A percentile compares a stretch with the other conserved stretches of the same genome.
Conservation (phyloP, 2,888 invertebrate species). For the Thecocarcelia acutangulata region DNA sequence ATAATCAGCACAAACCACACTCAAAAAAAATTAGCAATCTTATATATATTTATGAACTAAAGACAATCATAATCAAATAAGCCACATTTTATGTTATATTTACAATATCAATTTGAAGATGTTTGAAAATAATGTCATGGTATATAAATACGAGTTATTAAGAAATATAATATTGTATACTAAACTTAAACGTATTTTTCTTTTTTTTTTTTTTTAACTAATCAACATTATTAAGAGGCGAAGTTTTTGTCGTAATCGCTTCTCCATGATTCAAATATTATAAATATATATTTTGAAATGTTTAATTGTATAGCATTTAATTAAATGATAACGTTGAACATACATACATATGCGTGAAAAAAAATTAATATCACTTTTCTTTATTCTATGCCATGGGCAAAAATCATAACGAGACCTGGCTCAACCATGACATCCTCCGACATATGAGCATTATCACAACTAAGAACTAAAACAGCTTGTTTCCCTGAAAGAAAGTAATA, state of each 20-base stretch:
- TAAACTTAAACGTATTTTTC: slow-evolving; percentile 8
- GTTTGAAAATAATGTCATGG: slow-evolving; percentile 39
- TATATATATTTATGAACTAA: slow-evolving; percentile 14
- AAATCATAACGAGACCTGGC: slow-evolving; percentile 98
- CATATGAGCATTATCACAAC: slow-evolving; percentile 97
- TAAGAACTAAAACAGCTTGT: slow-evolving; percentile 96
- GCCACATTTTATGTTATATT: slow-evolving; percentile 33
- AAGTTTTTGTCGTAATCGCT: slow-evolving; percentile 34
- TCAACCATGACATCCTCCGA: slow-evolving; percentile 97
- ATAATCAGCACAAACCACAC: slow-evolving; percentile 21
- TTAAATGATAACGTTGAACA: slow-evolving; percentile 58
- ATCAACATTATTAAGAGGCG: slow-evolving; percentile 43
- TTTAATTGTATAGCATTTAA: slow-evolving; percentile 22
- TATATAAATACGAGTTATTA: background rate
- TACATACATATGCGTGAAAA: slow-evolving; percentile 38
- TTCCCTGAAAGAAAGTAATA: slow-evolving; percentile 88
- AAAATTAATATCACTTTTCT: slow-evolving; percentile 27
- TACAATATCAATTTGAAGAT: slow-evolving; percentile 29
- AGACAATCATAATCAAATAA: slow-evolving; percentile 21
- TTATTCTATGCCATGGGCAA: slow-evolving; percentile 96
- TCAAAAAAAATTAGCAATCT: slow-evolving; percentile 25
- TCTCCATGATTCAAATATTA: slow-evolving; percentile 9
- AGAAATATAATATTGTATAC: slow-evolving; percentile 18
- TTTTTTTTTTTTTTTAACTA: no score
- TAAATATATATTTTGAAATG: slow-evolving; percentile 4